phyloP scores from a whole-genome alignment of 2,888 invertebrate species.

The Ephialtes manifestator region DNA sequence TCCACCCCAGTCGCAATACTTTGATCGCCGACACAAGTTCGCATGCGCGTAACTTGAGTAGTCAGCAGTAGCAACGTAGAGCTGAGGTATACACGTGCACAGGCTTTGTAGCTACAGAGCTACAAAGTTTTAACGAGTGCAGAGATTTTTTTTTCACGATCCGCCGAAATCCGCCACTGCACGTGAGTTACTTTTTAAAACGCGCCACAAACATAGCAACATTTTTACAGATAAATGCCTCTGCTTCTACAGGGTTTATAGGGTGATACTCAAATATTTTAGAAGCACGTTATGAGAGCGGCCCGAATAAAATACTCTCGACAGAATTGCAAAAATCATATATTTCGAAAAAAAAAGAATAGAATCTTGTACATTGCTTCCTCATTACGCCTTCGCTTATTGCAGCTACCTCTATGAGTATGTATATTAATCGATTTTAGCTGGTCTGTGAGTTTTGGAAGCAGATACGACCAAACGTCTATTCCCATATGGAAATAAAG shows the following conservation, averaged over 20 bases:
- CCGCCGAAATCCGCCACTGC: not conserved
- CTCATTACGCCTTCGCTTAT: too few species aligned
- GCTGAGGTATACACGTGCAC: not conserved
- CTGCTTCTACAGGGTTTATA: not conserved
- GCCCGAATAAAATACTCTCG: too few species aligned
- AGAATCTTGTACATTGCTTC: too few species aligned
- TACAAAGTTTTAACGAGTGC: conserved; percentile 26
- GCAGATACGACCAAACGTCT: too few species aligned
- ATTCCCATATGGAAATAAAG: too few species aligned
- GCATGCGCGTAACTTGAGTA: not conserved
- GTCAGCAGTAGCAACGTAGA: not conserved
- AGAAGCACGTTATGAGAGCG: too few species aligned
- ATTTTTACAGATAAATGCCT: not conserved
- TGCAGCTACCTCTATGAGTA: too few species aligned
- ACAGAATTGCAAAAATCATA: not conserved
- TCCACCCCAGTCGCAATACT: not conserved
- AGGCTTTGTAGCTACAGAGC: not conserved
- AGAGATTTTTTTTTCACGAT: not conserved
- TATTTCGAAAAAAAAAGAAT: not conserved
- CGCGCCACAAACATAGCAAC: too few species aligned
- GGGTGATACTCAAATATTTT: not conserved
- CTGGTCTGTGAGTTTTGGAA: too few species aligned
- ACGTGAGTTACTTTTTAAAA: conserved; percentile 11
- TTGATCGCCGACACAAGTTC: not conserved
- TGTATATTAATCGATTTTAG: too few species aligned